These are phyloP conservation scores for Ara ararauna DNA, from an alignment of 2,797 vertebrate genomes.

Conservation along the genomic window DNA sequence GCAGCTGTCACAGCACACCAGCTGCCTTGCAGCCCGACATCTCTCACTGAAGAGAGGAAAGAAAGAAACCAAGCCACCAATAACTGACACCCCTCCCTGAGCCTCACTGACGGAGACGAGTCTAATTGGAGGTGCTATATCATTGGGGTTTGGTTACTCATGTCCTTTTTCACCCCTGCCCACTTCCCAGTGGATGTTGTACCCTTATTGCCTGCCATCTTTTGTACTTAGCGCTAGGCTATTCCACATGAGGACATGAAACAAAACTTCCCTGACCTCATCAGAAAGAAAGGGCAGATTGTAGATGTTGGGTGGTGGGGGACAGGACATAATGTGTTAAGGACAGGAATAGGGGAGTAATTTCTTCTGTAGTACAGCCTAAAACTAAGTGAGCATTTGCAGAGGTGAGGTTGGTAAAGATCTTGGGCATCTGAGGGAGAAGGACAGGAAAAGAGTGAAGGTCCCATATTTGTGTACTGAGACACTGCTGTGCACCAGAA, in stretches of 20 bases:
- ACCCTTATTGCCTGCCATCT: conserved; percentile 1
- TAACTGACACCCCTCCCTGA: neutral
- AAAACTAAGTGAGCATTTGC: neutral
- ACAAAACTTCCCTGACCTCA: neutral
- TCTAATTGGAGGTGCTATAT: neutral
- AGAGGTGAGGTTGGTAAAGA: neutral
- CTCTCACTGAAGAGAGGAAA: neutral
- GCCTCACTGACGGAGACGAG: neutral
- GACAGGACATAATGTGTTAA: neutral
- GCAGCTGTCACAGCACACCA: conserved; percentile 62
- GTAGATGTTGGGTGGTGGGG: neutral
- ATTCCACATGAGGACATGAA: neutral
- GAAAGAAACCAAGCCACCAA: neutral
- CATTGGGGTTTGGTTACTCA: neutral
- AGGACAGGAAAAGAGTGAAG: neutral
- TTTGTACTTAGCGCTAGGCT: neutral
- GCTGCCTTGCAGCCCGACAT: neutral
- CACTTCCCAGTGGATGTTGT: neutral
- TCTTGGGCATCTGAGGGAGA: neutral
- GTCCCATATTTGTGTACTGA: neutral
- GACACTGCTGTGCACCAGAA: neutral
- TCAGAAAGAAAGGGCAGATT: conserved; percentile 20
- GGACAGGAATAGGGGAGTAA: neutral
- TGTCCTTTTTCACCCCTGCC: neutral
- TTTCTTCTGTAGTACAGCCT: neutral